Evolutionary conservation across 2,797 vertebrate species (phyloP).

Genomic region (Ambastaia sidthimunki): DNA sequence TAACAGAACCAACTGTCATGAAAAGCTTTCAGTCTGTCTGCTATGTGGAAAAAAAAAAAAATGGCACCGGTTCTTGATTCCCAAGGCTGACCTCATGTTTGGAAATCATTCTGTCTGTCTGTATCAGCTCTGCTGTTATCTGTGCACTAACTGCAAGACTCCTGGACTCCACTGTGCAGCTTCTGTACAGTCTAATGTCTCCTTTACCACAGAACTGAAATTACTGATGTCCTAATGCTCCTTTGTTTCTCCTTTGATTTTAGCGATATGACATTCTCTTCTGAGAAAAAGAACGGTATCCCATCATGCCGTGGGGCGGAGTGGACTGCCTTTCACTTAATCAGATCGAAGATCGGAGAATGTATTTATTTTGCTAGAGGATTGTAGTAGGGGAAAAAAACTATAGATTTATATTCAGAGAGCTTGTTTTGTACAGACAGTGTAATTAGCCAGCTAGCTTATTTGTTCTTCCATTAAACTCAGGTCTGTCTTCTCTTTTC

Average conservation of each 20-base stretch:
- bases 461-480: conserved; percentile 52
- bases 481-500: not conserved
- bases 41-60: not conserved
- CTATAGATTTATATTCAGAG: conserved; percentile 31
- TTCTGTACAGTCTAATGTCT: not conserved
- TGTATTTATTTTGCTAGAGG: not conserved
- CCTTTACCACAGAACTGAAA: not conserved
- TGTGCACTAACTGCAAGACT: not conserved
- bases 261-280: not conserved
- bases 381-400: not conserved
- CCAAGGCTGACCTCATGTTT: not conserved
- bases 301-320: conserved; percentile 16
- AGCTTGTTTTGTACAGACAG: conserved; percentile 22
- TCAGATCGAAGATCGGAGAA: not conserved
- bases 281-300: not conserved
- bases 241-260: not conserved
- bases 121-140: conserved; percentile 12
- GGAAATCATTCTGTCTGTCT: not conserved
- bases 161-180: not conserved
- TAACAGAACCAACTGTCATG: not conserved
- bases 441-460: conserved; percentile 49
- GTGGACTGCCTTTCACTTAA: not conserved
- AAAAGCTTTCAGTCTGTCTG: not conserved
- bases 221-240: conserved; percentile 17
- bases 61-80: not conserved